These are phyloP conservation scores for Lepidocyrtinus sp. DNA, from an alignment of 2,888 invertebrate genomes.

Conservation along the genomic window DNA sequence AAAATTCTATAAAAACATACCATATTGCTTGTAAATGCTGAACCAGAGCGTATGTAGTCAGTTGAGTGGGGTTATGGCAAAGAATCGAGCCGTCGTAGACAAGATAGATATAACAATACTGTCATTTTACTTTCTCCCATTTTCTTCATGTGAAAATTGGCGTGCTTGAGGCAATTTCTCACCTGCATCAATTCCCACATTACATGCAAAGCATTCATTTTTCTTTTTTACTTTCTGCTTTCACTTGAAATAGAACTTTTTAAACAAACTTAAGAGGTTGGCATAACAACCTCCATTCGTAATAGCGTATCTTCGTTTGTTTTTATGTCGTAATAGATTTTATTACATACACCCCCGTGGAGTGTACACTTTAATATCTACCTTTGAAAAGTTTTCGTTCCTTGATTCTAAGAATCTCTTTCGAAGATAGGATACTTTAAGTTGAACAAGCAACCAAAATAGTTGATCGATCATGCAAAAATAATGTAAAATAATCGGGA, in stretches of 20 bases:
- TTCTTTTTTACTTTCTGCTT: slow-evolving; percentile 8
- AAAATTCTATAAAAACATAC: neutral
- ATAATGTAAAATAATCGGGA: neutral
- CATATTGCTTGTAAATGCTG: neutral
- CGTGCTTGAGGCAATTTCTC: slow-evolving; percentile 52
- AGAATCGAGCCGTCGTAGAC: neutral
- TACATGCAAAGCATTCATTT: slow-evolving; percentile 55
- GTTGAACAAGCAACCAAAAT: neutral
- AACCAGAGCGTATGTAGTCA: neutral
- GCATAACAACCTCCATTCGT: neutral
- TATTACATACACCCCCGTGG: too few species aligned
- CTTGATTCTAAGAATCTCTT: too few species aligned
- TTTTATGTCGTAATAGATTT: too few species aligned
- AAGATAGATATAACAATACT: slow-evolving; percentile 41
- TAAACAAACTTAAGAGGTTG: neutral
- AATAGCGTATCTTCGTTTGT: too few species aligned
- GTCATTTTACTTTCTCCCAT: slow-evolving; percentile 36
- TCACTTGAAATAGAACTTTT: neutral
- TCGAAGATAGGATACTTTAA: too few species aligned
- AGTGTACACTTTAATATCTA: too few species aligned
- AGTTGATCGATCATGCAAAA: neutral
- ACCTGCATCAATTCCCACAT: slow-evolving; percentile 60
- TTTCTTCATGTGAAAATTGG: slow-evolving; percentile 33
- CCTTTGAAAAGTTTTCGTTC: neutral
- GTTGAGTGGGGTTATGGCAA: neutral